Evolutionary conservation across 2,113 vertebrate genomes (phyloP), one percentile per base, ranked within the genome.

Genomic region (Trichomycterus rosablanca): DNA sequence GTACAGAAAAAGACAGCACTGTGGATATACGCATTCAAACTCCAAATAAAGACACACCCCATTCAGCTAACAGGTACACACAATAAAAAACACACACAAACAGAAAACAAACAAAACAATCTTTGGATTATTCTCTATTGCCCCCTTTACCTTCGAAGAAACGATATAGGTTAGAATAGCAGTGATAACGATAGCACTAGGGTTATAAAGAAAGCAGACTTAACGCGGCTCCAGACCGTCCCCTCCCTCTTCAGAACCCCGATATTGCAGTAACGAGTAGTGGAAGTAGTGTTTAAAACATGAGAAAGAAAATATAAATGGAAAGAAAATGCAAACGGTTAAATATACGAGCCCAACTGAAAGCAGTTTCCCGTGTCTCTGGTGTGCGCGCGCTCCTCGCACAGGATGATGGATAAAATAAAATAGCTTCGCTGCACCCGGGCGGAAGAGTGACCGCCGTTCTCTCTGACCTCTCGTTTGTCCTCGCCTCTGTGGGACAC

Each of bases 1-100:
- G 87, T 89, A 86, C 87, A 89, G 81, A 86, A 80, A 84, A 81
- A 81, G 73, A 87, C 82, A 85, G 80, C 81, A 87, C 83, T 84
- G 80, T 81, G 76, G 73, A 83, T 78, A 81, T 72, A 82, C 79
- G 76, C 86, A 84, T 78, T 83, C 83, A 81, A 76, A 80, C 79
- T 23, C 35, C 70, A 69, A 75, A 79, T 71, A 73, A 61, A 71
- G 72, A 70, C 74, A 22, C 81, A 18, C 77, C 35, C 75, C 81
- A 80, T 78, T 81, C 81, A 55, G 23, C 49, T 74, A 64, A 78
- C 73, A 75, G 68, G 73, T 57, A 53, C 75, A 77, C 78, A 79
- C 66, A 67, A 48, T 66, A 56, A 55, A 67, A 82, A 63, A 63
- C 43, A 68, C 65, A 68, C 48, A 67, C 37, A 74, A 70, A 50